Evolutionary conservation across 2,113 vertebrate genomes (phyloP), one percentile per base, ranked within the genome.

Genomic region (Solenodon paradoxus): DNA sequence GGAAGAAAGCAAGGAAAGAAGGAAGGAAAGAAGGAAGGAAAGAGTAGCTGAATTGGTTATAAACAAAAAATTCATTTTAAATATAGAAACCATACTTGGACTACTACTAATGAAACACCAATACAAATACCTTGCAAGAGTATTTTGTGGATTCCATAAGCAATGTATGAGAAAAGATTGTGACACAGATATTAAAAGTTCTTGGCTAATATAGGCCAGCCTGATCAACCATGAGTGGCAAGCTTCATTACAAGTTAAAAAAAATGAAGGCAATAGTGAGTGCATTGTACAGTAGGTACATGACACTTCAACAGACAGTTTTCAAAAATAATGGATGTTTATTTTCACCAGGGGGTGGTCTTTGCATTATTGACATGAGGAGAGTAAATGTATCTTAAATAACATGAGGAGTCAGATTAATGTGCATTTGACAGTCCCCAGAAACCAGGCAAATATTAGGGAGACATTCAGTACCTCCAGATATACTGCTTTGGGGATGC

Each of bases 141-240:
- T 72, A 55, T 61, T 42, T 13, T 72, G 22, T 55, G 10, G 40
- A 63, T 40, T 74, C 38, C 1, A 12, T 40, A 40, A 57, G 3
- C 10, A 16, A 66, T 24, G 4, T 2, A 17, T 55, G 51, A 92
- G 26, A 81, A 51, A 87, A 9, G 1, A 63, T 15, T 38, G 28
- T 45, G 61, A 30, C 0, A 3, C 0, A 69, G 13, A 74, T 30
- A 17, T 8, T 32, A 51, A 85, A 24, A 88, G 49, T 5, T 49
- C 7, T 2, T 20, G 82, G 8, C 28, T 32, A 61, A 68, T 4
- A 11, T 7, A 72, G 3, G 55, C 2, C 26, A 38, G 7, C 7
- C 8, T 20, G 32, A 32, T 0, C 10, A 22, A 47, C 20, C 0
- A 5, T n/a, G 28, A 71, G 9, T 1, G 32, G 47, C 16, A 51